These are phyloP conservation scores for Ursus arctos DNA, from an alignment of 2,113 vertebrate genomes.

Conservation along the genomic window DNA sequence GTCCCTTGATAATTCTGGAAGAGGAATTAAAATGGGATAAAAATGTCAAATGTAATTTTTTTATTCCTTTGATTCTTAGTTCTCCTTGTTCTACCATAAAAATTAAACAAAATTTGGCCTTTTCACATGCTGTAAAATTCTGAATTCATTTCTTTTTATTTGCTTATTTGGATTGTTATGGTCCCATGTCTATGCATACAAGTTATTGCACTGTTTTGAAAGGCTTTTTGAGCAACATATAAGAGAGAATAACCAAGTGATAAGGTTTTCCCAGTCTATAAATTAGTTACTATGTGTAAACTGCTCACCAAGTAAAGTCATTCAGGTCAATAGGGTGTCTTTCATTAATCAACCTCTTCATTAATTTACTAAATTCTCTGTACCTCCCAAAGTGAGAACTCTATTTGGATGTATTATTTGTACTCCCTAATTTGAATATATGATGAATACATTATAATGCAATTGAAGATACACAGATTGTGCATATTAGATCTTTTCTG, in stretches of 20 bases:
- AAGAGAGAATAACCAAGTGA: constrained; percentile 54
- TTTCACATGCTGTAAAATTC: background rate
- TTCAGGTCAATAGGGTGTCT: constrained; percentile 63
- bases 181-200: background rate
- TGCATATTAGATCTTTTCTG: constrained; percentile 52
- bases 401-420: constrained; percentile 62
- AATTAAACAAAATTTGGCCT: background rate
- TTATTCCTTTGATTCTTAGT: background rate
- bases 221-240: constrained; percentile 28
- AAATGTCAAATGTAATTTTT: background rate
- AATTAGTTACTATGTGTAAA: constrained; percentile 71
- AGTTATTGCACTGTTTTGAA: constrained; percentile 22
- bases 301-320: constrained; percentile 62
- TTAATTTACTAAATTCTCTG: constrained; percentile 75
- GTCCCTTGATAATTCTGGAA: background rate
- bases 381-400: constrained; percentile 65
- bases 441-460: constrained; percentile 70
- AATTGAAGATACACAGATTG: constrained; percentile 59
- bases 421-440: constrained; percentile 70
- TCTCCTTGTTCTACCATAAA: constrained; percentile 12
- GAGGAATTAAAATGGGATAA: background rate
- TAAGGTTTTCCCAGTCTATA: constrained; percentile 49
- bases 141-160: constrained; percentile 9
- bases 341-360: constrained; percentile 74
- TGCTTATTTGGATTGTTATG: background rate